Conservation (phyloP, 1,140 invertebrate genomes). For the Drosophila teissieri region DNA sequence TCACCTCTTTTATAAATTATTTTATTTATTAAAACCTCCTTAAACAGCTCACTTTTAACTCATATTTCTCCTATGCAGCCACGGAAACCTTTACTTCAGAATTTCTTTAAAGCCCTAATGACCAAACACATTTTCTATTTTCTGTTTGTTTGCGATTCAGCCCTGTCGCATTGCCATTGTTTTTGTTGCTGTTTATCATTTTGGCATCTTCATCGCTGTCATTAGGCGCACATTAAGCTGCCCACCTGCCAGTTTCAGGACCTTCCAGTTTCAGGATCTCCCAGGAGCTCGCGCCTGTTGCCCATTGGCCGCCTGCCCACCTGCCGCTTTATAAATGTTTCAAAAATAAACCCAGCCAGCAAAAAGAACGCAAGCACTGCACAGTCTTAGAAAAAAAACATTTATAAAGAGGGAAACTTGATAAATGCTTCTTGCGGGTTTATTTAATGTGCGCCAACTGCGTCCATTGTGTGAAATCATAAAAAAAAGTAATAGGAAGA, state of each 20-base stretch:
- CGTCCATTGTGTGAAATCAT: slow-evolving; percentile 78
- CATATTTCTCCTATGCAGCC: not conserved
- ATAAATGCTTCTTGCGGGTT: slow-evolving; percentile 78
- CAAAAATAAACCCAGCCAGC: slow-evolving; percentile 48
- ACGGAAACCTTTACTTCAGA: not conserved
- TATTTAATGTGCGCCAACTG: slow-evolving; percentile 78
- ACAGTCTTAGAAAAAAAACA: slow-evolving; percentile 32
- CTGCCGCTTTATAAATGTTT: slow-evolving; percentile 74
- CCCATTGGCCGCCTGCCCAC: slow-evolving; percentile 46
- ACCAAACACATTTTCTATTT: slow-evolving; percentile 72
- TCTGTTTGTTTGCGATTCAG: slow-evolving; percentile 56
- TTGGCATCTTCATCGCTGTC: slow-evolving; percentile 81
- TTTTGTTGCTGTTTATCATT: slow-evolving; percentile 76
- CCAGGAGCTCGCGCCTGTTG: slow-evolving; percentile 15
- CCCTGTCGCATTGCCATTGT: slow-evolving; percentile 41
- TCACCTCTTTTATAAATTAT: too few relatives aligned
- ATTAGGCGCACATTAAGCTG: slow-evolving; percentile 73
- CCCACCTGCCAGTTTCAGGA: slow-evolving; percentile 32
- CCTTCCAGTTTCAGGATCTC: not conserved
- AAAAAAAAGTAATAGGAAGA: slow-evolving; percentile 44
- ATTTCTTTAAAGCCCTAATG: slow-evolving; percentile 50
- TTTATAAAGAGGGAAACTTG: slow-evolving; percentile 73
- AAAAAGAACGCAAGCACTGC: slow-evolving; percentile 30
- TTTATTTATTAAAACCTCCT: too few relatives aligned
- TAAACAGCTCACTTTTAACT: not conserved